Evolutionary conservation across 2,797 vertebrate genomes (phyloP).

Genomic region (Spondyliosoma cantharus): DNA sequence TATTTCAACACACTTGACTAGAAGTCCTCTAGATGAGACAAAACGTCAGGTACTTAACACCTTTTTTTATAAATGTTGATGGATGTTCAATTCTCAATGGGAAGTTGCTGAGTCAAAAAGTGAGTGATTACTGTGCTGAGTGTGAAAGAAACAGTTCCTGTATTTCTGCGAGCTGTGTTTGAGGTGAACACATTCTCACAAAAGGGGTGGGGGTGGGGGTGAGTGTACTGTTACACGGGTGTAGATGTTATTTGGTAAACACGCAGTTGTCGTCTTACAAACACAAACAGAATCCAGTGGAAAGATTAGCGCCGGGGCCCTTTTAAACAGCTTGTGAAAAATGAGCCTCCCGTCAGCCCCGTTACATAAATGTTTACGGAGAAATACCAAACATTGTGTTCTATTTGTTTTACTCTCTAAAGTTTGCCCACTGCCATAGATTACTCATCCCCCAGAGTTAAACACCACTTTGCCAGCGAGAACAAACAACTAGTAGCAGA

Average conservation of each 20-base stretch:
- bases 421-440: conserved; percentile 74
- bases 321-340: conserved; percentile 79
- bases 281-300: conserved; percentile 76
- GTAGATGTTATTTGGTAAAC: conserved; percentile 76
- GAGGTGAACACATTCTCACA: conserved; percentile 57
- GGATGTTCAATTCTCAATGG: background rate
- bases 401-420: conserved; percentile 82
- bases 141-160: conserved; percentile 40
- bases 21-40: conserved; percentile 11
- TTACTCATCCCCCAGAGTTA: conserved; percentile 72
- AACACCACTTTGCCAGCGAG: conserved; percentile 71
- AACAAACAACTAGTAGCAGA: conserved; percentile 81
- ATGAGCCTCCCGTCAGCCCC: conserved; percentile 70
- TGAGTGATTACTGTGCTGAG: conserved; percentile 7
- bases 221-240: conserved; percentile 52
- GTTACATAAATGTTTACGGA: conserved; percentile 81
- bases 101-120: background rate
- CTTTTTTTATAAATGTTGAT: background rate
- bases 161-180: conserved; percentile 53
- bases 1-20: conserved; percentile 7
- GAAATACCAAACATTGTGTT: conserved; percentile 82
- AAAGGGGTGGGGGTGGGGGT: background rate
- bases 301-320: conserved; percentile 67
- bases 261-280: conserved; percentile 71
- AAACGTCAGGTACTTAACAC: background rate